phyloP scores from a whole-genome alignment of 2,113 vertebrate genomes.

The Ochotona curzoniae region DNA sequence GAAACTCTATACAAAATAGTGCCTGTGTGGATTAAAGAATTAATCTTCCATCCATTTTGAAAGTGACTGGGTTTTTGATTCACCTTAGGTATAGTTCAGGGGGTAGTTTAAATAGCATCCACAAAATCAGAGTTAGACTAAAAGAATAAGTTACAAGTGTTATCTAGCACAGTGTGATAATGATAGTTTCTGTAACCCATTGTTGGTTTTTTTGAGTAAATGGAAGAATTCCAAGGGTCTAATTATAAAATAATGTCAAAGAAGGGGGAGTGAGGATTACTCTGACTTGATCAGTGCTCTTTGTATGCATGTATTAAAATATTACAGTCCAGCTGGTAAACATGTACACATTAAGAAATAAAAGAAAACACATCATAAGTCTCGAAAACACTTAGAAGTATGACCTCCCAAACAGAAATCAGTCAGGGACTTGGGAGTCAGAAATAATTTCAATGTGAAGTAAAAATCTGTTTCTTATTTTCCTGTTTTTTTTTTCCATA shows the following conservation, averaged over 20 bases:
- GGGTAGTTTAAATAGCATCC: not conserved
- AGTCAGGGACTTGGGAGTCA: not conserved
- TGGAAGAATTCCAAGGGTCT: too few relatives aligned
- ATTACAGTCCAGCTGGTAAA: too few relatives aligned
- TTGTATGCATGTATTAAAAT: too few relatives aligned
- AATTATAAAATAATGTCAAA: too few relatives aligned
- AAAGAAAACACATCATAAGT: not conserved
- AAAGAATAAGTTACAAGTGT: too few relatives aligned
- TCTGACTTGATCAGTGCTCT: too few relatives aligned
- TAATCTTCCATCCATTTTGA: not conserved
- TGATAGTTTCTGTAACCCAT: too few relatives aligned
- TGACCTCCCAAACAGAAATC: not conserved
- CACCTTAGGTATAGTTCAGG: not conserved
- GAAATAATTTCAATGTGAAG: slow-evolving; percentile 7
- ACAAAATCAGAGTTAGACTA: too few relatives aligned
- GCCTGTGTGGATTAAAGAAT: not conserved
- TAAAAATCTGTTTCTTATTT: not conserved
- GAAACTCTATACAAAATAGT: not conserved
- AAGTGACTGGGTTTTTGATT: not conserved
- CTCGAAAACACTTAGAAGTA: not conserved
- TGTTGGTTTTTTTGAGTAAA: too few relatives aligned
- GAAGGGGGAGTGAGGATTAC: too few relatives aligned
- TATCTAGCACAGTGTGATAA: too few relatives aligned
- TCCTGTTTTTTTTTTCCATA: not conserved
- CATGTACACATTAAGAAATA: too few relatives aligned